Conservation (phyloP, 2,888 invertebrate species). For the Sylvicola fuscatus region DNA sequence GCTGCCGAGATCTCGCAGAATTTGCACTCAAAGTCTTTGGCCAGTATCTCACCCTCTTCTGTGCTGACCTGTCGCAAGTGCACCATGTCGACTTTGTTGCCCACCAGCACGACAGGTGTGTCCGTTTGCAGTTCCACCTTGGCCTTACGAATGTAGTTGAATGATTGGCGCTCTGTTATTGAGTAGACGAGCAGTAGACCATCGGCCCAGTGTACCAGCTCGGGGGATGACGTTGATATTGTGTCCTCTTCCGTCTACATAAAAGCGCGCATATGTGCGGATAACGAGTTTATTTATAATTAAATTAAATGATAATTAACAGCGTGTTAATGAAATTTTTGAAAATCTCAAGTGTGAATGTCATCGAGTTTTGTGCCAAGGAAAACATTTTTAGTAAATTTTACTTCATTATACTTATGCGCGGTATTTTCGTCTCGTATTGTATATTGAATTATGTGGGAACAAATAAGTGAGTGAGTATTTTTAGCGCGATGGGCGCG, state of each 20-base stretch:
- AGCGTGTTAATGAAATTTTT: not conserved
- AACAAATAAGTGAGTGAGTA: too few species aligned
- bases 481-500: too few species aligned
- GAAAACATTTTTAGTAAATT: too few species aligned
- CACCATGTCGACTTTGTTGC: conserved; percentile 80
- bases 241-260: conserved; percentile 44
- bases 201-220: conserved; percentile 75
- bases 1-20: conserved; percentile 79
- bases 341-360: not conserved
- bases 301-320: not conserved
- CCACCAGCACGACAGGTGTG: conserved; percentile 66
- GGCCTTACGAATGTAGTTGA: conserved; percentile 59
- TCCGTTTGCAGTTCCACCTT: conserved; percentile 48
- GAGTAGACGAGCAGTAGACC: conserved; percentile 76
- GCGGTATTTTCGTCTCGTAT: too few species aligned
- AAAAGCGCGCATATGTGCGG: conserved; percentile 1
- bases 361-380: too few species aligned
- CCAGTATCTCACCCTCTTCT: conserved; percentile 74
- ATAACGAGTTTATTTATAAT: conserved; percentile 1
- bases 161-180: conserved; percentile 68
- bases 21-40: conserved; percentile 72
- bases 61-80: conserved; percentile 71
- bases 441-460: too few species aligned
- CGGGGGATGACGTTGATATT: conserved; percentile 38
- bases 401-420: too few species aligned